Evolutionary conservation across 1,140 invertebrate genomes (phyloP).

Genomic region (Aleiodes sp.): DNA sequence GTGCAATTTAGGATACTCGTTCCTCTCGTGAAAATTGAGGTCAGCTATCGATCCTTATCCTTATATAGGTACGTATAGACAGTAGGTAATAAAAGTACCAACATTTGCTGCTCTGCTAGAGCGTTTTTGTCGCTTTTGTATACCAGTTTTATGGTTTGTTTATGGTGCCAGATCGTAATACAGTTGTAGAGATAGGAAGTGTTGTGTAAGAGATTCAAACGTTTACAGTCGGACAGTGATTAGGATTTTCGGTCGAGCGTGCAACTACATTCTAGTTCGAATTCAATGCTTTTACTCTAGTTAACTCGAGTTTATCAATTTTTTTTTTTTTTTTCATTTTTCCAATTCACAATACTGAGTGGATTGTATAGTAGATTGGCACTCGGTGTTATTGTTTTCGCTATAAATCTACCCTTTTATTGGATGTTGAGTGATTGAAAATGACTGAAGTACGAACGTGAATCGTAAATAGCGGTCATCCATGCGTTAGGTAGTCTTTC

Average conservation of each 20-base stretch:
- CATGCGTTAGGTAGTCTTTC: no score
- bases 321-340: background rate
- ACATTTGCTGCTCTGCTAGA: background rate
- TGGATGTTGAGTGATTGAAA: no score
- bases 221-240: conserved; percentile 6
- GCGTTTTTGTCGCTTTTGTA: conserved; percentile 6
- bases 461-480: no score
- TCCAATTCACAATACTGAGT: no score
- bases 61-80: background rate
- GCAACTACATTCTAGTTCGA: background rate
- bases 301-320: background rate
- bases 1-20: background rate
- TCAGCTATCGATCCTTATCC: background rate
- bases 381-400: no score
- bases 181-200: conserved; percentile 8
- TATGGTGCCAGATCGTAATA: conserved; percentile 8
- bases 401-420: no score
- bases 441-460: no score
- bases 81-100: background rate
- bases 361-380: no score
- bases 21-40: background rate
- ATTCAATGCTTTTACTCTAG: background rate
- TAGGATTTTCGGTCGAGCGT: conserved; percentile 4
- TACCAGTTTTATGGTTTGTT: conserved; percentile 12
- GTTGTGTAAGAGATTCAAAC: conserved; percentile 15